phyloP scores from a whole-genome alignment of 2,888 invertebrate species.

The Sicus ferrugineus region DNA sequence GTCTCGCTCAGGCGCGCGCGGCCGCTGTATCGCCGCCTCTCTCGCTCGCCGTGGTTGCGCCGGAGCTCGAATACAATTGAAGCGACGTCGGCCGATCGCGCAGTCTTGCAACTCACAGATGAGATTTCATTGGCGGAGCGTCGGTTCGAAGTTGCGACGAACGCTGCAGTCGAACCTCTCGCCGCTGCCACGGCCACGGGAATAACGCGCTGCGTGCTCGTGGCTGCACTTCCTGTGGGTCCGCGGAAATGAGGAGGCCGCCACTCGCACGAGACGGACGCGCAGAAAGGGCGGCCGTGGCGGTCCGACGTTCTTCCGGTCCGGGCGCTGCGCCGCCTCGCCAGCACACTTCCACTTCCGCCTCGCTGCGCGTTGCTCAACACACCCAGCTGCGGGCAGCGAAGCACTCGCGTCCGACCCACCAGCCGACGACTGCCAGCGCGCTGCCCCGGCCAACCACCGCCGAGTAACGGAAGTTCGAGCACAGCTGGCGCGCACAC shows the following conservation, averaged over 20 bases:
- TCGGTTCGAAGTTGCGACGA: neutral
- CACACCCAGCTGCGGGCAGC: neutral
- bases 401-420: neutral
- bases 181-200: neutral
- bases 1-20: neutral
- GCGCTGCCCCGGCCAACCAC: conserved; percentile 10
- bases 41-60: neutral
- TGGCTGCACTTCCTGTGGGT: no score
- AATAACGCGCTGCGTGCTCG: no score
- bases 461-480: conserved; percentile 24
- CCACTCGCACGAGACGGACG: no score
- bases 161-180: neutral
- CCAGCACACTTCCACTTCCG: neutral
- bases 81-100: neutral
- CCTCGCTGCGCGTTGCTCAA: no score
- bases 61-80: conserved; percentile 21
- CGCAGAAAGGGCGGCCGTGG: no score
- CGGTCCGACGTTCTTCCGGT: neutral
- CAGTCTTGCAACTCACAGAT: neutral
- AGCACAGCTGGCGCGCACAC: conserved; percentile 5
- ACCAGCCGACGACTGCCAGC: neutral
- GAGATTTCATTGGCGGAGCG: conserved; percentile 6
- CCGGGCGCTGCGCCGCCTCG: neutral
- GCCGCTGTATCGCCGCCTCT: neutral
- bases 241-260: no score